A percentile compares a stretch with the other conserved stretches of the same genome.
Conservation (phyloP, 1,140 invertebrate genomes). For the Pentalonia nigronervosa region DNA sequence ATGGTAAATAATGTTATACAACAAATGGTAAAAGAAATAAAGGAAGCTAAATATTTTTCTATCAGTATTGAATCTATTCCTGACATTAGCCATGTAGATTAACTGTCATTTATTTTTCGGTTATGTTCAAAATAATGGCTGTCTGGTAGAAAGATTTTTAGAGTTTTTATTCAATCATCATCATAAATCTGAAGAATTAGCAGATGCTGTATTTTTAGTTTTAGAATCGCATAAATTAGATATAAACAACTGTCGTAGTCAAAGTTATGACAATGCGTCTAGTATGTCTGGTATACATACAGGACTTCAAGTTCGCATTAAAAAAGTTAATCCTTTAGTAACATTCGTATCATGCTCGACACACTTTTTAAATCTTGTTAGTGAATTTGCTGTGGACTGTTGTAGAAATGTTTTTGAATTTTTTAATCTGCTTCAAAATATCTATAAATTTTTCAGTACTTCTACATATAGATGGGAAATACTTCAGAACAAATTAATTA, state of each 20-base stretch:
- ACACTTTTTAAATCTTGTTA: conserved; percentile 63
- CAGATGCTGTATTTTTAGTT: conserved; percentile 38
- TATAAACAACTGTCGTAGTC: conserved; percentile 60
- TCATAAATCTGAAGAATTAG: conserved; percentile 53
- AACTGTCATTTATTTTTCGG: conserved; percentile 56
- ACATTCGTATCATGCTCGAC: conserved; percentile 62
- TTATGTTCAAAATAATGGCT: conserved; percentile 56
- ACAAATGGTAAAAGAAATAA: conserved; percentile 62
- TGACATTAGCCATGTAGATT: conserved; percentile 44
- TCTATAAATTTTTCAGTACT: too few species aligned
- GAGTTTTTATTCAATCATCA: conserved; percentile 22
- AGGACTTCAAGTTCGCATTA: conserved; percentile 45
- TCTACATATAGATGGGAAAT: conserved; percentile 60
- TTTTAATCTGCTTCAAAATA: too few species aligned
- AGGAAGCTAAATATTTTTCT: conserved; percentile 64
- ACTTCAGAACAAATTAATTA: conserved; percentile 50
- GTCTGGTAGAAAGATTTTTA: conserved; percentile 48
- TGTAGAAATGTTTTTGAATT: conserved; percentile 60
- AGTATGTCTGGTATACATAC: conserved; percentile 54
- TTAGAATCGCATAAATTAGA: conserved; percentile 53
- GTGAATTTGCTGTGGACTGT: conserved; percentile 62
- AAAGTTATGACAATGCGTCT: conserved; percentile 62
- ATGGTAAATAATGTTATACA: conserved; percentile 59
- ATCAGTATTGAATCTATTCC: conserved; percentile 59
- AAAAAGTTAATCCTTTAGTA: conserved; percentile 60